Conservation (phyloP, 2,113 vertebrate species). For the Delphinapterus leucas region DNA sequence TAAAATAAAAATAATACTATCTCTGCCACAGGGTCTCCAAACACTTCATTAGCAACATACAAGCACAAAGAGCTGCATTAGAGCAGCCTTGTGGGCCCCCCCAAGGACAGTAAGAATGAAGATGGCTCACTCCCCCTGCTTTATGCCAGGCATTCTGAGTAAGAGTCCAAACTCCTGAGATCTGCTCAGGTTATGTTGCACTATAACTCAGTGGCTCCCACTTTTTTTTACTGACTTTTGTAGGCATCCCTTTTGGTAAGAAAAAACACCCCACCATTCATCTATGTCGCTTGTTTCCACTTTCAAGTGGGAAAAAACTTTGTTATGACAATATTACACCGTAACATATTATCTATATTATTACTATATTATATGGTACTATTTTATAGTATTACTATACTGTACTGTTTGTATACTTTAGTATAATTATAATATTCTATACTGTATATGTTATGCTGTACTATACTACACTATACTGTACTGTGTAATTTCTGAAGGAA, state of each 20-base stretch:
- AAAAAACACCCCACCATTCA: neutral
- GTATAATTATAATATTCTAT: neutral
- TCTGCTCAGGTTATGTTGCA: neutral
- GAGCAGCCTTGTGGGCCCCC: neutral
- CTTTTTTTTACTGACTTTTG: neutral
- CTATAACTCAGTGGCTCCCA: neutral
- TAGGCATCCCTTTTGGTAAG: neutral
- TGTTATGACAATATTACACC: neutral
- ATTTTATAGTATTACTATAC: neutral
- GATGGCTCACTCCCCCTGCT: neutral
- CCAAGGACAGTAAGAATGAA: neutral
- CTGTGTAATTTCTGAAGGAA: neutral
- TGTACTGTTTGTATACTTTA: neutral
- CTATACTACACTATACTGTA: neutral
- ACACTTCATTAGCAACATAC: slow-evolving; percentile 13
- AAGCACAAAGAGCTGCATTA: neutral
- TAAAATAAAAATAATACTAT: neutral
- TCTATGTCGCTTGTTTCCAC: neutral
- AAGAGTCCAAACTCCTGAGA: neutral
- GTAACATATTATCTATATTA: neutral
- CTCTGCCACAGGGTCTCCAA: slow-evolving; percentile 10
- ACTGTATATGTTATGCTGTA: neutral
- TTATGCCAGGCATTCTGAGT: neutral
- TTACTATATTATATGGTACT: neutral
- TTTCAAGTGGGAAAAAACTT: neutral